phyloP scores from a whole-genome alignment of 2,888 invertebrate genomes.

The Sabatieria punctata region DNA sequence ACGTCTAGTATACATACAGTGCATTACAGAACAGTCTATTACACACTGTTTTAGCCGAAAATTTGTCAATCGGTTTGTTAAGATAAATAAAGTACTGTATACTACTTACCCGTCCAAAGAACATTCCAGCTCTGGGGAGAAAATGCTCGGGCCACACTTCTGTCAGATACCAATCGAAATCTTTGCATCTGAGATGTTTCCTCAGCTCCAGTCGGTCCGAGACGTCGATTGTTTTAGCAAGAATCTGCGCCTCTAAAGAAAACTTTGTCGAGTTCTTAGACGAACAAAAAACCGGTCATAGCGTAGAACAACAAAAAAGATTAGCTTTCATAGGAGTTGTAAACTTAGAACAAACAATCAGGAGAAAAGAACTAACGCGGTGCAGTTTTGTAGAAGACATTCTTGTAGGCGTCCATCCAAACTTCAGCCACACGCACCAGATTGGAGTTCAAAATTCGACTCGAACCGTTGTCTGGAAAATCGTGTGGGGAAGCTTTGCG shows the following conservation, averaged over 20 bases:
- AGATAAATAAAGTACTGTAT: too few relatives aligned
- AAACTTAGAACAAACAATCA: too few relatives aligned
- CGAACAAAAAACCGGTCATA: too few relatives aligned
- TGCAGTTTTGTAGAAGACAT: slow-evolving; percentile 29
- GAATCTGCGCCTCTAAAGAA: slow-evolving; percentile 18
- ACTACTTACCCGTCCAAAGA: slow-evolving; percentile 70
- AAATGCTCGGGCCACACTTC: slow-evolving; percentile 92
- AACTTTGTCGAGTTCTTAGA: not conserved
- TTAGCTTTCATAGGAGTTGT: too few relatives aligned
- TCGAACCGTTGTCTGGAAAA: slow-evolving; percentile 37
- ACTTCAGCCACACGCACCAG: slow-evolving; percentile 38
- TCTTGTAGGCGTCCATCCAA: slow-evolving; percentile 41
- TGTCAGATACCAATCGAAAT: slow-evolving; percentile 79
- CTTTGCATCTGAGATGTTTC: slow-evolving; percentile 57
- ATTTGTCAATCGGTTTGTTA: too few relatives aligned
- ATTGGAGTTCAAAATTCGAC: slow-evolving; percentile 36
- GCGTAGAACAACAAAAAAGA: too few relatives aligned
- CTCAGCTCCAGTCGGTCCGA: slow-evolving; percentile 47
- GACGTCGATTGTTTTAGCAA: slow-evolving; percentile 21
- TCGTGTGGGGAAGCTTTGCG: slow-evolving; percentile 37
- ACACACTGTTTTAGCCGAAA: too few relatives aligned
- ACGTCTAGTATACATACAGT: too few relatives aligned
- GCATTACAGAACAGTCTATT: too few relatives aligned
- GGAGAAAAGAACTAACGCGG: slow-evolving; percentile 21
- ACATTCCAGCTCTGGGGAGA: slow-evolving; percentile 65